Evolutionary conservation across 2,113 vertebrate genomes (phyloP), one percentile per base, ranked within the genome.

Genomic region (Tricholaema leucomelas): DNA sequence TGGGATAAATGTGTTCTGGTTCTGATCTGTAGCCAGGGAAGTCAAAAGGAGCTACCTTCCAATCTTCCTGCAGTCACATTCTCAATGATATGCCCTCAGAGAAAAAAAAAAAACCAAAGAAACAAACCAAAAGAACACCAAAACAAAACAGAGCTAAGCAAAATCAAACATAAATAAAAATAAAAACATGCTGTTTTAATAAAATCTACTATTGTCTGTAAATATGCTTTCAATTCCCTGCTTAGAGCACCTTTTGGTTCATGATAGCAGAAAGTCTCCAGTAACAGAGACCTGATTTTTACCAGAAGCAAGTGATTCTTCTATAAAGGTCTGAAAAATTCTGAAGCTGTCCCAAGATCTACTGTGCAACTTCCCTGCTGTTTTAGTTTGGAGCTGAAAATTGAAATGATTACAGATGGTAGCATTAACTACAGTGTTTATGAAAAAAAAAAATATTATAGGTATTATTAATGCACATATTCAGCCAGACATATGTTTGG

Each of bases 291-390:
- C 38, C 46, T 65, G 44, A 83, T 85, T 96, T 96, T 88, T 84
- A 85, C 59, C 90, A 87, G 91, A 95, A 85, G 20, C 4, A 54
- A 94, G 23, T 28, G 31, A 75, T 88, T 90, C 77, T 81, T 96
- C 88, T 65, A 70, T 59, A 59, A 90, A 83, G 81, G 54, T 28
- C 70, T 91, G 50, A 74, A 78, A 33, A 24, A 23, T 90, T 52
- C 52, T 71, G 44, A 90, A 69, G 60, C 48, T 85, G 52, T 91
- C 69, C 17, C 11, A 48, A 33, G 50, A 75, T 31, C 48, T 33
- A 54, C 30, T 71, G 18, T 58, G 27, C 35, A 67, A 52, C 54
- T 69, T 8, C 69, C 10, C 46, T 59, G 38, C 40, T 78, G 50
- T 90, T 87, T 88, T 91, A 81, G 73, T 35, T 74, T 84, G 63